Evolutionary conservation across 64 coral and sea anemone genomes (phyloP), one percentile per base, ranked within the genome.

Genomic region (Catalaphyllia jardinei): DNA sequence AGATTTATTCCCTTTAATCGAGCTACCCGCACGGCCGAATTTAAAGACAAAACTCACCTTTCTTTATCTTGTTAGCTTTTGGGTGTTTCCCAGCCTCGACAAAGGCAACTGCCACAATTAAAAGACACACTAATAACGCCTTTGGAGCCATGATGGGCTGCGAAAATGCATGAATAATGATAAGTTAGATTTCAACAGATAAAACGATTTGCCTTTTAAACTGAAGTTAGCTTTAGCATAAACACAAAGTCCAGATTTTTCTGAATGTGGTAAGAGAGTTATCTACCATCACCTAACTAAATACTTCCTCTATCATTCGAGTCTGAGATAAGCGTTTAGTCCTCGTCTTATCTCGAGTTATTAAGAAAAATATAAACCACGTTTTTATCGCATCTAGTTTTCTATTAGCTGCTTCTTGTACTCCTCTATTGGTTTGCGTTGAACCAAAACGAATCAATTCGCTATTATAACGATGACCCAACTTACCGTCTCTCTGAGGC

Each of bases 121-220:
- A 65, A 84, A 93, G 77, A 82, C 87, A 93, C 67, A 93, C 88
- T 83, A 89, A 93, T 33, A 74, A 80, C 76, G 88, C 25, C 88
- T 93, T 93, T 74, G 87, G 76, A 88, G 92, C 92, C 92, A 93
- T 93, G 71, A 16, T 89, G 87, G 87, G 92, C 92, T 93, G 79
- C 42, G 62, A 91, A 18, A 19, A 89, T 9, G 71, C 22, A 71
- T 39, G 13, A 50, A 71, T 27, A 71, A 29, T 50, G 4, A 51
- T 24, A 24, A 39, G 31, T 83, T 67, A 42, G 59, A 42, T 67
- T 69, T 22, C 22, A 85, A 49, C 6, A 22, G 69, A 57, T 27
- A 10, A 54, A 13, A 50, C 4, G 12, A n/a, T 27, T 55, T 13
- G 55, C 1, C 25, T 27, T 11, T 28, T 18, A 24, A 10, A 22